Evolutionary conservation across 2,113 vertebrate genomes (phyloP).

Genomic region (Phaethon lepturus): DNA sequence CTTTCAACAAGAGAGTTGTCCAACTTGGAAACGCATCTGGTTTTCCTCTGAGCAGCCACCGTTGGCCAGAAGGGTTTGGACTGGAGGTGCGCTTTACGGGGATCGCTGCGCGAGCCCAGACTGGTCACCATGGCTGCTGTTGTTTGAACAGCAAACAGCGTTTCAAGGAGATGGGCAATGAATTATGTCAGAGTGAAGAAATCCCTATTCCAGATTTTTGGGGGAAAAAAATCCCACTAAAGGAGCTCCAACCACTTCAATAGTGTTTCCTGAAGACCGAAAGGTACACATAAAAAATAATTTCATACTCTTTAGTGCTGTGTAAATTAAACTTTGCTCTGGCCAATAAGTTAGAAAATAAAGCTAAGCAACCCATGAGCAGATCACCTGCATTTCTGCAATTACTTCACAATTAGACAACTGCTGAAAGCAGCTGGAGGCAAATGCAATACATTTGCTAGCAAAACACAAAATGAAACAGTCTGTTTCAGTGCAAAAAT

Average conservation of each 20-base stretch:
- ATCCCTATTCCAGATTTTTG: background rate
- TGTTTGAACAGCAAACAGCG: background rate
- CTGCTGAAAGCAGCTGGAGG: constrained; percentile 64
- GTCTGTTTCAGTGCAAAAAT: constrained; percentile 26
- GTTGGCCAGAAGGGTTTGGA: background rate
- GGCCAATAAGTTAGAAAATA: constrained; percentile 41
- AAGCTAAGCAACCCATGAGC: constrained; percentile 16
- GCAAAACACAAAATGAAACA: constrained; percentile 49
- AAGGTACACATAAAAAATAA: background rate
- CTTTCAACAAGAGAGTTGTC: background rate
- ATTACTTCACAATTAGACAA: constrained; percentile 61
- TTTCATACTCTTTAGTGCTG: background rate
- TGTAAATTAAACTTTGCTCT: constrained; percentile 41
- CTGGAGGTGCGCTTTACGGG: background rate
- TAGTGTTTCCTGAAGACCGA: background rate
- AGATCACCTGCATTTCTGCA: constrained; percentile 14
- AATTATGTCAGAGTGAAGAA: background rate
- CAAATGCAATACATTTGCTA: constrained; percentile 53
- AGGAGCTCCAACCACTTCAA: background rate
- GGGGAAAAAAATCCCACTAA: background rate
- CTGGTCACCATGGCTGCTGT: background rate
- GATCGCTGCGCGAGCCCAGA: background rate
- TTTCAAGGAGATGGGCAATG: background rate
- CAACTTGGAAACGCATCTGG: background rate
- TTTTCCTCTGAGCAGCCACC: background rate